phyloP scores from a whole-genome alignment of 1,140 invertebrate species.

The Lordiphosa clarofinis region DNA sequence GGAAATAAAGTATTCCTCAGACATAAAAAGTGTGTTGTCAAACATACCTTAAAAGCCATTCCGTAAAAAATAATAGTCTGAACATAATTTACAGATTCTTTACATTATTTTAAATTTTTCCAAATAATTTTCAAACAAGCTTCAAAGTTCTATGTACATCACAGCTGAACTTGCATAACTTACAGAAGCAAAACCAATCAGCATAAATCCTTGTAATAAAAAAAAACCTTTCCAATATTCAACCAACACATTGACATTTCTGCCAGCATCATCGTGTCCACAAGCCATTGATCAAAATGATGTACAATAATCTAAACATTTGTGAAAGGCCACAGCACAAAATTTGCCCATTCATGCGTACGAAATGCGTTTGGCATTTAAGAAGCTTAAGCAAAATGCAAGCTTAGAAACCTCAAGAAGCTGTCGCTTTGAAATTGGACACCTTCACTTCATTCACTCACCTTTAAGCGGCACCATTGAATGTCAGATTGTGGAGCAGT shows the following conservation, averaged over 20 bases:
- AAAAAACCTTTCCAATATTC: conserved; percentile 27
- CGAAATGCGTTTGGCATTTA: conserved; percentile 52
- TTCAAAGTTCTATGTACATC: no score
- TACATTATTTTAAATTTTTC: no score
- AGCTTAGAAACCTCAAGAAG: conserved; percentile 19
- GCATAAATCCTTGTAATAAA: conserved; percentile 26
- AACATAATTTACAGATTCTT: no score
- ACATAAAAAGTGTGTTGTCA: no score
- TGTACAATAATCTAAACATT: conserved; percentile 12
- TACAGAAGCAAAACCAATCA: conserved; percentile 15
- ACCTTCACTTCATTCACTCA: conserved; percentile 47
- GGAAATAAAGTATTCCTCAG: no score
- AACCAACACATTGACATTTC: conserved; percentile 36
- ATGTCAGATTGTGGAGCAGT: conserved; percentile 51
- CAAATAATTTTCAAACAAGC: no score
- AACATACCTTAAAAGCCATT: no score
- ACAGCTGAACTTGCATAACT: conserved; percentile 1
- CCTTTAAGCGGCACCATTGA: conserved; percentile 67
- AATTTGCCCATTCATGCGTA: conserved; percentile 44
- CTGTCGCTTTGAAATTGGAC: conserved; percentile 14
- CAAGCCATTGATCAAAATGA: no score
- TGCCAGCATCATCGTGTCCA: no score
- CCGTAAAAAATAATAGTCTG: no score
- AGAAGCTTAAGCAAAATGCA: conserved; percentile 10
- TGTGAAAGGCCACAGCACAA: conserved; percentile 49